Conservation (phyloP, 1,140 invertebrate species). For the Periplaneta americana region DNA sequence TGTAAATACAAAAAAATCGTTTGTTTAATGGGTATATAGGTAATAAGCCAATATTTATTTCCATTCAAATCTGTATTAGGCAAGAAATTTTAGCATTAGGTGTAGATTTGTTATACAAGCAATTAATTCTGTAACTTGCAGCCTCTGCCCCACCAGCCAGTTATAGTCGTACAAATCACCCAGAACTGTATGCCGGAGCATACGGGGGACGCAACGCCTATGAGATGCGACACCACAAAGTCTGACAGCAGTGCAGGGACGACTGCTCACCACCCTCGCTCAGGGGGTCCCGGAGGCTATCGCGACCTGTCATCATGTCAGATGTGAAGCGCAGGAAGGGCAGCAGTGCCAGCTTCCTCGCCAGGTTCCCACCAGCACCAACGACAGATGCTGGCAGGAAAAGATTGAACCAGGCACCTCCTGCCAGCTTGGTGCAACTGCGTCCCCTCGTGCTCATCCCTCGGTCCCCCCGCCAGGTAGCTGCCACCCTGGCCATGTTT, state of each 20-base stretch:
- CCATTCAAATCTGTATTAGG: no score
- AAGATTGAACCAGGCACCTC: neutral
- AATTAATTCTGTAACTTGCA: no score
- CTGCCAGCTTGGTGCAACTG: neutral
- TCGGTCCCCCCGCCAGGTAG: slow-evolving; percentile 4
- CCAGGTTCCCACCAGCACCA: neutral
- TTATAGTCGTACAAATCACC: slow-evolving; percentile 49
- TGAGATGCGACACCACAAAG: slow-evolving; percentile 49
- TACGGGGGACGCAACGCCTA: slow-evolving; percentile 48
- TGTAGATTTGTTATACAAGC: no score
- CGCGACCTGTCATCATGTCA: neutral
- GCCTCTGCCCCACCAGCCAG: slow-evolving; percentile 52
- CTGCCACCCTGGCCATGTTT: slow-evolving; percentile 9
- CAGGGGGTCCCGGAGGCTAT: neutral
- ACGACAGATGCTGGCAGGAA: neutral
- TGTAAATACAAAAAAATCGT: no score
- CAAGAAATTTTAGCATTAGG: no score
- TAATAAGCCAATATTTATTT: no score
- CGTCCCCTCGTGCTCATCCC: slow-evolving; percentile 2
- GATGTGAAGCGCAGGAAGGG: neutral
- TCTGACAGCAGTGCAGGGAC: slow-evolving; percentile 37
- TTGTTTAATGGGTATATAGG: no score
- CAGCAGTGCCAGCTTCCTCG: neutral
- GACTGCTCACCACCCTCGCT: neutral
- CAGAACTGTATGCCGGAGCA: slow-evolving; percentile 56